These are phyloP conservation scores for Drosophila paramelanica DNA, from an alignment of 2,888 invertebrate species.

Conservation along the genomic window DNA sequence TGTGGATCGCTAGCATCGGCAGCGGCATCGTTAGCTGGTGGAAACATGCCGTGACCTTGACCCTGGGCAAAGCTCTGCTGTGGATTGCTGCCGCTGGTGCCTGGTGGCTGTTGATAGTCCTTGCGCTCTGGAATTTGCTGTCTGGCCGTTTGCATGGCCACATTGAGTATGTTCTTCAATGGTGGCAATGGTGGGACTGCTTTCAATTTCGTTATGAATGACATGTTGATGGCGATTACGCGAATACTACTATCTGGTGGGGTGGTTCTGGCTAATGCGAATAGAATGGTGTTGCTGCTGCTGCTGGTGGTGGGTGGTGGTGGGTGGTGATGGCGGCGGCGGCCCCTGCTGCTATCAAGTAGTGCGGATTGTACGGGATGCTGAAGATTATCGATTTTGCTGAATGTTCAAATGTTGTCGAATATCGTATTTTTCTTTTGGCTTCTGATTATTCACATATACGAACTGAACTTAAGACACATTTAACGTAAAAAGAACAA, in stretches of 20 bases:
- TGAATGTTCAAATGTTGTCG: constrained; percentile 48
- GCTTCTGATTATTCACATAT: constrained; percentile 19
- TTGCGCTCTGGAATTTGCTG: constrained; percentile 90
- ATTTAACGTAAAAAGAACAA: constrained; percentile 34
- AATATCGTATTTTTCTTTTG: constrained; percentile 21
- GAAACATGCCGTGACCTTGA: constrained; percentile 60
- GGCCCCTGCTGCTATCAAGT: constrained; percentile 50
- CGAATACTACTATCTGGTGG: constrained; percentile 25
- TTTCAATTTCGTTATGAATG: constrained; percentile 86
- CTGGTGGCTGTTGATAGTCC: constrained; percentile 84
- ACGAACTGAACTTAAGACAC: constrained; percentile 32
- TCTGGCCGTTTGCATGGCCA: constrained; percentile 92
- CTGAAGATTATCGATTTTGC: constrained; percentile 81
- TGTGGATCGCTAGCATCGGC: constrained; percentile 38
- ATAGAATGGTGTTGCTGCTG: constrained; percentile 23
- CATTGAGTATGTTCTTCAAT: constrained; percentile 91
- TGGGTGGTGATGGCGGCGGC: constrained; percentile 48
- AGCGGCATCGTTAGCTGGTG: constrained; percentile 23
- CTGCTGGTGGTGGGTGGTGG: constrained; percentile 25
- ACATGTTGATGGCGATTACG: constrained; percentile 84
- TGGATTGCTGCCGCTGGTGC: constrained; percentile 53
- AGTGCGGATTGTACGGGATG: constrained; percentile 46
- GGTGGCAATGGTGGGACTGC: constrained; percentile 92
- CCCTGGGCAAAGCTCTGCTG: constrained; percentile 62
- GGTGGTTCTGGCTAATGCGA: constrained; percentile 21